Evolutionary conservation across 2,888 invertebrate species (phyloP), one percentile per base, ranked within the genome.

Genomic region (Trichopoda pennipes): DNA sequence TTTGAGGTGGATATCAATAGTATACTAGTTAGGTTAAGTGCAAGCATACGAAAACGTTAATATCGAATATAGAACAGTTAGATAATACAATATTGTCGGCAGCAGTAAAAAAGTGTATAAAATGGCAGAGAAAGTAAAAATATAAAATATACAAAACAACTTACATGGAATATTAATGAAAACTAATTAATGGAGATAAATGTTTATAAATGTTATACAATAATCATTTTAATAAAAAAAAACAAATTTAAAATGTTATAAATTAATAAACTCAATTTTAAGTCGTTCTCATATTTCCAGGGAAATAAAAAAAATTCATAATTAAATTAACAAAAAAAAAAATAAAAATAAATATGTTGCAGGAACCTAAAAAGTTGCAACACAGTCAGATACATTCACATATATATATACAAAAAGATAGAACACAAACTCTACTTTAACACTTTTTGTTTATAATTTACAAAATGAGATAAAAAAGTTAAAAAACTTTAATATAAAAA

Each of bases 361-460:
- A 44, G 44, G 19, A 42, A 74, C 64, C 64, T 58, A 12, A 56
- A 38, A 17, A 38, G 44, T 19, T 63, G 63, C 47, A 63, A 55
- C 1, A 51, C 10, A 58, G 12, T n/a, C 17, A 21, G 32, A 19
- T 19, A 47, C n/a, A 21, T 60, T 12, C 7, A 35, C 35, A 35
- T 19, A 42, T 23, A 47, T 3, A 17, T 21, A 17, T n/a, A n/a
- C 1, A 12, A 55, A 28, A 35, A 44, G 28, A 42, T 8, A 55
- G 14, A 44, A 38, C 60, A 35, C 47, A 53, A 55, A 73, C n/a
- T 28, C 16, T 64, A 63, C 21, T 55, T 74, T 55, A 47, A 47
- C 21, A 56, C 16, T 63, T 61, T 72, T 72, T 72, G 53, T 73
- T 63, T 73, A 35, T 44, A 55, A 73, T 60, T 55, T 74, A 69